Evolutionary conservation across 1,140 invertebrate genomes (phyloP), one percentile per base, ranked within the genome.

Genomic region (Lamellibrachia luymesi): DNA sequence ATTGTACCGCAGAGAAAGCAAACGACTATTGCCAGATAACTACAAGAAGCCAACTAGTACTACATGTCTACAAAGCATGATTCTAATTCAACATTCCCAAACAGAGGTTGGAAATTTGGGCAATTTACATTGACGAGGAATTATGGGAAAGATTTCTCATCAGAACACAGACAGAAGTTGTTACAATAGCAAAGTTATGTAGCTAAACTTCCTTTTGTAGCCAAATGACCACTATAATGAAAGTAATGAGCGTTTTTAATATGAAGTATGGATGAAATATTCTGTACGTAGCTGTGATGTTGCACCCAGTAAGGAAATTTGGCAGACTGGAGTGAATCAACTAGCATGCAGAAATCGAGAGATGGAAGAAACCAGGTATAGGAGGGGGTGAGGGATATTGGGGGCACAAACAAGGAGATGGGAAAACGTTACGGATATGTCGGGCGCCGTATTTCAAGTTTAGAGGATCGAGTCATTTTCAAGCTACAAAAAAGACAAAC

Each of bases 401-500:
- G 64, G 64, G 64, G 64, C 64, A 80, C 64, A 80, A 80, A 80
- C 13, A 22, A 22, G 6, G 64, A 80, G 64, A 80, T 80, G 64
- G 64, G 64, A 80, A 80, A 8, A 80, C 64, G 25, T 80, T 80
- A 80, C 64, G 64, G 64, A 80, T 80, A 80, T 80, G 64, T 22
- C 13, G 64, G 64, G 64, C 64, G 64, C 64, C 64, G 64, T 80
- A 80, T 80, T 80, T 80, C 64, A 80, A 80, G 64, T 80, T 80
- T 80, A 80, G 6, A 80, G 64, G 64, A 80, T 80, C 64, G 64
- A 80, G 64, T 8, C 64, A 80, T 80, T 80, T 22, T 80, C 64
- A 80, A 80, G 64, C 64, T 80, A 80, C 64, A 80, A 80, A 80
- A 80, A 80, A 80, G 64, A 80, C 64, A 80, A 80, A 80, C 25